Conservation (phyloP, 2,797 vertebrate species). For the Ptychadena robeensis region DNA sequence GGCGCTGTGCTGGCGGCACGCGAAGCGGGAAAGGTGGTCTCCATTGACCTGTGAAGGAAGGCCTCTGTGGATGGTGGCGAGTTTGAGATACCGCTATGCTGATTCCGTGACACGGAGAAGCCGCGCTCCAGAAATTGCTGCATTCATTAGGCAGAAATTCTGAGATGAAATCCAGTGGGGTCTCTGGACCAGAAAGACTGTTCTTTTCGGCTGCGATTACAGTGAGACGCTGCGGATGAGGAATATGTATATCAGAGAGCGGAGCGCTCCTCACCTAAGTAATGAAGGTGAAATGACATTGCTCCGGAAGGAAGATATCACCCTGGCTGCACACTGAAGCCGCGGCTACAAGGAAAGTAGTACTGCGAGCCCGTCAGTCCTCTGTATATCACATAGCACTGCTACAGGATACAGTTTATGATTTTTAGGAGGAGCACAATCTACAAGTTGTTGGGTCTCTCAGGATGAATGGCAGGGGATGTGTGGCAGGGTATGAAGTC, state of each 20-base stretch:
- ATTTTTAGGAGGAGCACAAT: too few relatives aligned
- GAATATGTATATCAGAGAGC: conserved; percentile 18
- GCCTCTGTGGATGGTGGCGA: conserved; percentile 24
- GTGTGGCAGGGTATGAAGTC: too few relatives aligned
- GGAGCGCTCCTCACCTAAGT: conserved; percentile 21
- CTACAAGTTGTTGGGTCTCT: too few relatives aligned
- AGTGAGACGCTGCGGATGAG: conserved; percentile 15
- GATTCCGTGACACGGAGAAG: conserved; percentile 34
- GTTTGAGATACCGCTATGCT: conserved; percentile 46
- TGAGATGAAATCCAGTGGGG: conserved; percentile 31
- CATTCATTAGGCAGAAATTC: conserved; percentile 33
- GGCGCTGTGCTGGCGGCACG: background rate
- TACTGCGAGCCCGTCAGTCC: too few relatives aligned
- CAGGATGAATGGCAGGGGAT: too few relatives aligned
- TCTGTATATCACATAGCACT: too few relatives aligned
- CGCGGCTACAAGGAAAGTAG: too few relatives aligned
- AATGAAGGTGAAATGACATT: conserved; percentile 21
- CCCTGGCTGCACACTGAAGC: background rate
- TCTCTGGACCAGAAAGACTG: conserved; percentile 41
- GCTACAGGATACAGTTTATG: too few relatives aligned
- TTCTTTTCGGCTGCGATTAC: conserved; percentile 28
- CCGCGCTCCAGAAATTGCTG: conserved; percentile 32
- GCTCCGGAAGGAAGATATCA: background rate
- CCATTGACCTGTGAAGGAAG: conserved; percentile 46
- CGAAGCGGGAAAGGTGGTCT: conserved; percentile 22